Evolutionary conservation across 2,113 vertebrate genomes (phyloP).

Genomic region (Dendrocopos noguchii): DNA sequence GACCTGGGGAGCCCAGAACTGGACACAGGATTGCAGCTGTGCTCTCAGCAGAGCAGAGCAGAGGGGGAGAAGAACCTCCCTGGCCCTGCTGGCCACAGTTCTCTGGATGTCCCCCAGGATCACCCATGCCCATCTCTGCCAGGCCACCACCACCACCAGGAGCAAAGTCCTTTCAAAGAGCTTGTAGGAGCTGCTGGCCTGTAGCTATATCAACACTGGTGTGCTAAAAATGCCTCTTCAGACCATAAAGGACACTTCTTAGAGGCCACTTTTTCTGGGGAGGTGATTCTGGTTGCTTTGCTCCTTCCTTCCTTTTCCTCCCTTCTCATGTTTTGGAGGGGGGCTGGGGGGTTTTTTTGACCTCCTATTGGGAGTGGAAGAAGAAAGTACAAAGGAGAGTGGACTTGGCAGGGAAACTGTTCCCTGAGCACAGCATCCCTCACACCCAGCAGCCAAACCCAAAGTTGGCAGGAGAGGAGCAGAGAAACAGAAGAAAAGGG

Average conservation of each 20-base stretch:
- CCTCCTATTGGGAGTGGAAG: background rate
- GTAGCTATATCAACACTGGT: no score
- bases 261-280: background rate
- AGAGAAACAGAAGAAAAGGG: background rate
- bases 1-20: no score
- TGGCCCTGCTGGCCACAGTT: no score
- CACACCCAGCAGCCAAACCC: background rate
- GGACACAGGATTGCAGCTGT: no score
- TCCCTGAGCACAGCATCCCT: background rate
- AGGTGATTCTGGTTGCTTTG: background rate
- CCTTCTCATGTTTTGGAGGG: background rate
- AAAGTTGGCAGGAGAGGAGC: background rate
- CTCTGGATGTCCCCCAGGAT: no score
- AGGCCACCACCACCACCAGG: background rate
- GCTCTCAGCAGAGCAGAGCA: no score
- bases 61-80: no score
- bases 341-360: background rate
- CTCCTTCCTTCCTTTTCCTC: background rate
- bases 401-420: background rate
- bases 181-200: background rate
- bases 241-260: background rate
- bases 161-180: rapidly evolving
- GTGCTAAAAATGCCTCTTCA: background rate
- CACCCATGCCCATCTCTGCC: rapidly evolving
- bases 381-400: background rate